These are phyloP conservation scores for Brachionus plicatilis DNA, from an alignment of 1,140 invertebrate genomes.

Conservation along the genomic window DNA sequence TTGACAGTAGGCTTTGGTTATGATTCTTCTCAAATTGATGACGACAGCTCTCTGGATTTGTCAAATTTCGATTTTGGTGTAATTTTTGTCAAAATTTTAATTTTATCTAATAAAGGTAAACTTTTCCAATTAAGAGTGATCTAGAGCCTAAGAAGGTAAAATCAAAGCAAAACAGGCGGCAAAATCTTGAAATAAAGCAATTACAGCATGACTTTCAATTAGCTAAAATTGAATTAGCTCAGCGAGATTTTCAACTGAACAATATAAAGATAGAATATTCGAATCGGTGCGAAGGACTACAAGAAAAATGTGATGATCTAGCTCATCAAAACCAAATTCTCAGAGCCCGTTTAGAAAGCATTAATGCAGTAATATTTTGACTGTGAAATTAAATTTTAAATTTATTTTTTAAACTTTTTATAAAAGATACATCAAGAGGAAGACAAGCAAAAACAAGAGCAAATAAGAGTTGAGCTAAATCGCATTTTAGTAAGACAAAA, in stretches of 20 bases:
- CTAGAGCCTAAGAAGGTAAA: neutral
- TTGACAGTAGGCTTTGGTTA: neutral
- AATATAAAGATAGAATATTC: slow-evolving; percentile 53
- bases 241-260: slow-evolving; percentile 52
- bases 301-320: slow-evolving; percentile 54
- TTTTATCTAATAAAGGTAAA: neutral
- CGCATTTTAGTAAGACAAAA: slow-evolving; percentile 49
- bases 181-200: slow-evolving; percentile 50
- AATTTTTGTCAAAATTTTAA: neutral
- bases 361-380: neutral
- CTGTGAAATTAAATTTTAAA: no score
- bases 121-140: neutral
- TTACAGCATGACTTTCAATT: slow-evolving; percentile 54
- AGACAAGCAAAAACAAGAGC: slow-evolving; percentile 48
- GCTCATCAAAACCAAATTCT: slow-evolving; percentile 54
- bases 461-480: slow-evolving; percentile 50
- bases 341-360: slow-evolving; percentile 43
- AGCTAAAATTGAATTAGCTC: slow-evolving; percentile 55
- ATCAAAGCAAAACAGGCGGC: slow-evolving; percentile 38
- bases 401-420: neutral
- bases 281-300: slow-evolving; percentile 51
- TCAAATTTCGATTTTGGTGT: slow-evolving; percentile 24
- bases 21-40: neutral
- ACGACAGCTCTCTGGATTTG: slow-evolving; percentile 4
- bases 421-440: slow-evolving; percentile 51